Conservation (phyloP, 2,113 vertebrate species). For the Girardinichthys multiradiatus region DNA sequence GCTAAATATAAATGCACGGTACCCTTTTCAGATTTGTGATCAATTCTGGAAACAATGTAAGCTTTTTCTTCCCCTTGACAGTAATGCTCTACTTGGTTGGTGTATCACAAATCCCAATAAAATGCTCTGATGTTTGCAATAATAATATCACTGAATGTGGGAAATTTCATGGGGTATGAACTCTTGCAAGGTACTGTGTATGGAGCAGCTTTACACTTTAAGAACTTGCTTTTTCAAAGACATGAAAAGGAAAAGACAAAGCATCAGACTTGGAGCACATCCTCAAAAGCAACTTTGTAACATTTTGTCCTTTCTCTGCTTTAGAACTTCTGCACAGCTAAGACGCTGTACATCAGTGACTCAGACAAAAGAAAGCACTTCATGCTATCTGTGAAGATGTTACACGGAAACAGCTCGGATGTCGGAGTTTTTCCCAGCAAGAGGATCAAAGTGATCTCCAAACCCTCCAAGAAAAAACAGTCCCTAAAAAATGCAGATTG, state of each 20-base stretch:
- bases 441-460: slow-evolving; percentile 97
- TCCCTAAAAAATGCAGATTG: slow-evolving; percentile 96
- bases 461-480: slow-evolving; percentile 98
- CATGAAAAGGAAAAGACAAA: slow-evolving; percentile 22
- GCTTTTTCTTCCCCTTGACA: not conserved
- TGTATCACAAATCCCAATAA: not conserved
- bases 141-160: not conserved
- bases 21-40: not conserved
- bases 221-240: not conserved
- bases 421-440: slow-evolving; percentile 98
- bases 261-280: not conserved
- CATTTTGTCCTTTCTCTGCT: slow-evolving; percentile 19
- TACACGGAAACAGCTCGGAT: slow-evolving; percentile 94
- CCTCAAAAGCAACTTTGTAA: not conserved
- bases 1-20: not conserved
- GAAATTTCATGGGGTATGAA: not conserved
- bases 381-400: slow-evolving; percentile 98
- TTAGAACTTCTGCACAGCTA: slow-evolving; percentile 97
- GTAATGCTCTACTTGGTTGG: not conserved
- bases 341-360: slow-evolving; percentile 97
- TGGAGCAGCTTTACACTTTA: not conserved
- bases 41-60: not conserved
- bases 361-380: slow-evolving; percentile 98
- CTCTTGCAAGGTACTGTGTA: too few species aligned
- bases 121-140: not conserved